These are phyloP conservation scores for Zapus hudsonius DNA, from an alignment of 2,113 vertebrate species.

Conservation along the genomic window DNA sequence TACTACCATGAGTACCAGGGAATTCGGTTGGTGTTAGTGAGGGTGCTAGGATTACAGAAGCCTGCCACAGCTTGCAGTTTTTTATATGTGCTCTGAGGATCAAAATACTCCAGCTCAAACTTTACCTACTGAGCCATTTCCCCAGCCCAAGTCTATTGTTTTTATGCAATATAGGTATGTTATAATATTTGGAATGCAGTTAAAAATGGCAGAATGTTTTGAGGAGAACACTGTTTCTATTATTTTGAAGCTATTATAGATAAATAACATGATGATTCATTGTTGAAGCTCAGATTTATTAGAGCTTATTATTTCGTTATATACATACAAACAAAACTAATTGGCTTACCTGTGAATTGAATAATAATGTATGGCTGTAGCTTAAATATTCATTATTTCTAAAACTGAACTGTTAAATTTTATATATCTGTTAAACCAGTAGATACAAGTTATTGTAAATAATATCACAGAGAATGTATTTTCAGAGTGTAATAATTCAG, in stretches of 20 bases:
- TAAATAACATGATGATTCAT: background rate
- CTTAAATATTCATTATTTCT: constrained; percentile 11
- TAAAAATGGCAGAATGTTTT: constrained; percentile 48
- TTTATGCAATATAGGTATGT: background rate
- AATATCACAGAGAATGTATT: background rate
- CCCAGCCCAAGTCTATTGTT: background rate
- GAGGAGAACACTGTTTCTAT: constrained; percentile 14
- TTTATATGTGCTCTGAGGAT: too few relatives aligned
- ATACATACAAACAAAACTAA: background rate
- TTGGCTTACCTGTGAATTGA: background rate
- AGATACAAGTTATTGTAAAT: constrained; percentile 9
- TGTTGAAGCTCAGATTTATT: constrained; percentile 14
- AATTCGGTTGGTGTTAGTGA: too few relatives aligned
- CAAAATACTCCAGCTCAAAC: too few relatives aligned
- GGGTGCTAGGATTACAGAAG: too few relatives aligned
- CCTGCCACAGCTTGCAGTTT: too few relatives aligned
- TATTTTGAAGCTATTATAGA: constrained; percentile 32
- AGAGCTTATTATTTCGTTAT: constrained; percentile 30
- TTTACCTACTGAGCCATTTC: too few relatives aligned
- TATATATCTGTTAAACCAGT: constrained; percentile 3
- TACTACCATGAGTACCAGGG: too few relatives aligned
- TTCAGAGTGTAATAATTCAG: background rate
- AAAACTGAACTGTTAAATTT: background rate
- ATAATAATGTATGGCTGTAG: background rate
- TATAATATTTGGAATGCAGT: background rate